Evolutionary conservation across 2,888 invertebrate species (phyloP), one percentile per base, ranked within the genome.

Genomic region (Myathropa florea): DNA sequence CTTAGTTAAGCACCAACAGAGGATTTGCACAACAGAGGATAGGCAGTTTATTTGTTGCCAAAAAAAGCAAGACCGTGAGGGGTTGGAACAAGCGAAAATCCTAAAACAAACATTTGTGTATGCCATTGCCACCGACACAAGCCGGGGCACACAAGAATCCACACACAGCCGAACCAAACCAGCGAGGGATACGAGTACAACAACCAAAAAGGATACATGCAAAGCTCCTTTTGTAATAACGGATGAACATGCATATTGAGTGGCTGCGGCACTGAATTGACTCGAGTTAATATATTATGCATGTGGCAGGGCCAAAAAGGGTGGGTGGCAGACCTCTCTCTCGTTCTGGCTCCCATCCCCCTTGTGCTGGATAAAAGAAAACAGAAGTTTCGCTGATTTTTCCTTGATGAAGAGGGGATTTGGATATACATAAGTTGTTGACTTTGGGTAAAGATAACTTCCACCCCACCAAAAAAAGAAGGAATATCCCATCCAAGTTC

Each of bases 271-370:
- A 76, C 76, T 84, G 76, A 81, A 81, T 84, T 81, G 84, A 84
- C 64, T 84, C 70, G 76, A 85, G 80, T 85, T 85, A 85, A 85
- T 85, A 85, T 85, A 85, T 85, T 85, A 85, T 85, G 84, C 84
- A 85, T 81, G 84, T 81, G 71, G 57, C 81, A 76, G 4, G 46
- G 46, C 18, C 46, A 18, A 18, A n/a, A 68, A 53, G 72, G 84
- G 80, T 71, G 81, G 81, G 68, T 14, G 67, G 46, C 33, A 21
- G 53, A 63, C 78, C 57, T 61, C 24, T 26, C 55, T 46, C 18
- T 39, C 73, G 12, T 1, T n/a, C 55, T 23, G 21, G n/a, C 23
- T 68, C n/a, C 12, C 4, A 3, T 4, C 46, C 18, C 39, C n/a
- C 46, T 67, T 60, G 53, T 61, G 80, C 80, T 80, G 80, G 75